Evolutionary conservation across 2,888 invertebrate species (phyloP), one percentile per base, ranked within the genome.

Genomic region (Eucriotettix oculatus): DNA sequence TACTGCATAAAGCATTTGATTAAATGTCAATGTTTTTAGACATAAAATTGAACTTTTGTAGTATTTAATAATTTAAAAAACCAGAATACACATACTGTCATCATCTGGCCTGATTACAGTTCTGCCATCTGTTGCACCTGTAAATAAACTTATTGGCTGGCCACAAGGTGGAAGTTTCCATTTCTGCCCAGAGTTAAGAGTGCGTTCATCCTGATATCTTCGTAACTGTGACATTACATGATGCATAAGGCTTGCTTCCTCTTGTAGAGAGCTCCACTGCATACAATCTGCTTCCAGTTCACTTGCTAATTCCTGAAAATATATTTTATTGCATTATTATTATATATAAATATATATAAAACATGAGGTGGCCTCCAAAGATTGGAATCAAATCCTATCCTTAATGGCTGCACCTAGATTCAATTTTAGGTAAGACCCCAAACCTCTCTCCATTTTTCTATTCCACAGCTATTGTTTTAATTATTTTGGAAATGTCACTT

Each of bases 101-200:
- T 85, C 84, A 66, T 79, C 78, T 9, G 82, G 79, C 67, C 82
- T 76, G 66, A 85, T 83, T 63, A 81, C 76, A 29, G 79, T 79
- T 3, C 64, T 58, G 42, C 57, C 57, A 10, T 64, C 60, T 67
- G 78, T 74, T 57, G 59, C 44, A n/a, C 68, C 68, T 66, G 77
- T 77, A 68, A 84, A 85, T 54, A 83, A 73, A 69, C 81, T 80
- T 67, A 85, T 82, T 10, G 84, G 83, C 67, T 84, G 83, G n/a
- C 84, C 84, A 67, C 79, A 78, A 16, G 84, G 82, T 42, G 84
- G 84, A 61, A 84, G 71, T 68, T 84, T 84, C 84, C 84, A 85
- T 72, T 83, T 84, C 68, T 83, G 82, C 10, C 81, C 81, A 14
- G 79, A 76, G 69, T 79, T 79, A 43, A 76, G 76, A 68, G 76